Conservation (phyloP, 1,140 invertebrate species). For the Psilanteris sp. region DNA sequence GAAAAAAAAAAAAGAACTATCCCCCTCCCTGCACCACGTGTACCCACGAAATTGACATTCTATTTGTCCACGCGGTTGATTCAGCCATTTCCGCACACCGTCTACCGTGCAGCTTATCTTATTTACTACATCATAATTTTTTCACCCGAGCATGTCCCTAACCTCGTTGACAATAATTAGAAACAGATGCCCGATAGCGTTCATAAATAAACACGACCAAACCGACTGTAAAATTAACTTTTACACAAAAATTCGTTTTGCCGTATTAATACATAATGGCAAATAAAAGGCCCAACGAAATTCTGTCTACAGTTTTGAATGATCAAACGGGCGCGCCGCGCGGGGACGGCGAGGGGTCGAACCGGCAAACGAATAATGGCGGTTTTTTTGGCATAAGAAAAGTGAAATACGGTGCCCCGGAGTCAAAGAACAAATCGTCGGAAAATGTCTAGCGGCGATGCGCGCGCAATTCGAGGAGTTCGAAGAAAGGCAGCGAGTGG, state of each 20-base stretch:
- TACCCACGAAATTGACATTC: constrained; percentile 1
- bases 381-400: constrained; percentile 52
- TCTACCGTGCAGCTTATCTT: background rate
- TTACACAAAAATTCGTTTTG: constrained; percentile 45
- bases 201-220: constrained; percentile 13
- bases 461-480: constrained; percentile 57
- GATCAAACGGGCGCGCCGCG: constrained; percentile 32
- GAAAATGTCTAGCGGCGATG: constrained; percentile 29
- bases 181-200: constrained; percentile 19
- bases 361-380: constrained; percentile 50
- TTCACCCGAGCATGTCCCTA: background rate
- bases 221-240: constrained; percentile 49
- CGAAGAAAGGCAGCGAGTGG: constrained; percentile 58
- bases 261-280: constrained; percentile 32
- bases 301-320: constrained; percentile 29
- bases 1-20: no score
- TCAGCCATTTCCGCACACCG: background rate
- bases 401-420: constrained; percentile 35
- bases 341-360: no score
- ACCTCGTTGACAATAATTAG: constrained; percentile 10
- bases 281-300: constrained; percentile 21
- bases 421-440: constrained; percentile 30
- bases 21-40: no score
- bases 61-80: background rate
- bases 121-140: constrained; percentile 8